Evolutionary conservation across 2,797 vertebrate genomes (phyloP).

Genomic region (Silurus aristotelis): DNA sequence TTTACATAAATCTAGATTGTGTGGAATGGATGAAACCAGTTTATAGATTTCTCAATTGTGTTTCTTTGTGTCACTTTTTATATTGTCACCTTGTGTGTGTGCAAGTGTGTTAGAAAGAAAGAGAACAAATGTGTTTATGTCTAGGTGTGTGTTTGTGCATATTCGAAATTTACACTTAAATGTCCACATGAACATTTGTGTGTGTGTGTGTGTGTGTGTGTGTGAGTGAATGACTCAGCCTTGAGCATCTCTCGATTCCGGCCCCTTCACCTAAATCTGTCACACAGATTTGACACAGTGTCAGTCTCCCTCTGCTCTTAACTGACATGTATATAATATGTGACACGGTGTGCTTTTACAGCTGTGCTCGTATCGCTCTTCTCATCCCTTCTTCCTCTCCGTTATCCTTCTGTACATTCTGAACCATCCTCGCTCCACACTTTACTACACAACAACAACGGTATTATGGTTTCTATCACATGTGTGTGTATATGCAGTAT

Average conservation of each 20-base stretch:
- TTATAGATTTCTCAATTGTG: neutral
- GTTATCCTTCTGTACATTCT: neutral
- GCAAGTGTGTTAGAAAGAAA: neutral
- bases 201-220: slow-evolving; percentile 41
- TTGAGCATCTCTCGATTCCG: slow-evolving; percentile 84
- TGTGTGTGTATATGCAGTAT: too few relatives aligned
- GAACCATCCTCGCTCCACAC: too few relatives aligned
- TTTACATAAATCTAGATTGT: neutral
- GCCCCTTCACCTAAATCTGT: slow-evolving; percentile 98
- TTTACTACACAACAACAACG: neutral
- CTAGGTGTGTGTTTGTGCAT: slow-evolving; percentile 22
- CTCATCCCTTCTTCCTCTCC: neutral
- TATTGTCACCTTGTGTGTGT: neutral
- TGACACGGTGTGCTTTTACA: slow-evolving; percentile 99
- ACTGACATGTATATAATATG: slow-evolving; percentile 99
- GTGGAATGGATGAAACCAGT: neutral
- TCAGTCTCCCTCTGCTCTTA: slow-evolving; percentile 89
- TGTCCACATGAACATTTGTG: slow-evolving; percentile 17
- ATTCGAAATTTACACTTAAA: neutral
- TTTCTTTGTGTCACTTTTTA: neutral
- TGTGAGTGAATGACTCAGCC: slow-evolving; percentile 71
- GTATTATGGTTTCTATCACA: neutral
- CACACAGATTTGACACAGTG: slow-evolving; percentile 98
- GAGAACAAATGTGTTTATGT: slow-evolving; percentile 24
- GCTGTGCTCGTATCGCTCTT: slow-evolving; percentile 67